phyloP scores from a whole-genome alignment of 30 jellyfish, hydroid and myxozoan species.

The Pseudorhiza aurosa region DNA sequence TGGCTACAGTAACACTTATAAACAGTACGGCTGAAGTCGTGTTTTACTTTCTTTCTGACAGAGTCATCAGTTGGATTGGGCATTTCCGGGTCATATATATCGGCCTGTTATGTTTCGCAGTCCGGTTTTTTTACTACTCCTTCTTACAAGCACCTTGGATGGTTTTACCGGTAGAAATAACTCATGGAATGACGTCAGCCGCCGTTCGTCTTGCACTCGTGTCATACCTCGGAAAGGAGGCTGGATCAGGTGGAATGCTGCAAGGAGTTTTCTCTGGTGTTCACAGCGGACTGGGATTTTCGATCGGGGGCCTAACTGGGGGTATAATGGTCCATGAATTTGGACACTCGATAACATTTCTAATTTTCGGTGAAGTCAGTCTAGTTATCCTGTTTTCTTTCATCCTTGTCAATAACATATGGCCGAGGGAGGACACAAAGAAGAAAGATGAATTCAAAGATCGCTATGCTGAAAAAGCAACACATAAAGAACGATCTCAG shows the following conservation, averaged over 20 bases:
- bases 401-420: conserved; percentile 76
- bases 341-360: conserved; percentile 90
- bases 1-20: conserved; percentile 85
- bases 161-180: conserved; percentile 92
- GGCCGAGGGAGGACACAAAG: conserved; percentile 66
- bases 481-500: neutral
- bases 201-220: conserved; percentile 90
- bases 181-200: conserved; percentile 97
- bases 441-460: neutral
- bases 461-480: neutral
- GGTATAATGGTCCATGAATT: conserved; percentile 95
- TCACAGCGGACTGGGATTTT: conserved; percentile 97
- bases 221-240: conserved; percentile 88
- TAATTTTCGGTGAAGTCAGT: conserved; percentile 92
- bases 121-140: conserved; percentile 84
- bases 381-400: conserved; percentile 80
- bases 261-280: conserved; percentile 91
- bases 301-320: conserved; percentile 95
- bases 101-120: conserved; percentile 88
- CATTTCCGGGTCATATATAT: conserved; percentile 85
- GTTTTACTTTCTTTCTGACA: conserved; percentile 75
- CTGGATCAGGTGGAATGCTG: conserved; percentile 72
- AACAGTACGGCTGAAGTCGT: conserved; percentile 89
- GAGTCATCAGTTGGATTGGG: conserved; percentile 79
- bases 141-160: conserved; percentile 89